Percentiles rank a stretch among this genome's conserved stretches.
phyloP scores from a whole-genome alignment of 2,888 invertebrate species.

The Rhabditoides inermis region DNA sequence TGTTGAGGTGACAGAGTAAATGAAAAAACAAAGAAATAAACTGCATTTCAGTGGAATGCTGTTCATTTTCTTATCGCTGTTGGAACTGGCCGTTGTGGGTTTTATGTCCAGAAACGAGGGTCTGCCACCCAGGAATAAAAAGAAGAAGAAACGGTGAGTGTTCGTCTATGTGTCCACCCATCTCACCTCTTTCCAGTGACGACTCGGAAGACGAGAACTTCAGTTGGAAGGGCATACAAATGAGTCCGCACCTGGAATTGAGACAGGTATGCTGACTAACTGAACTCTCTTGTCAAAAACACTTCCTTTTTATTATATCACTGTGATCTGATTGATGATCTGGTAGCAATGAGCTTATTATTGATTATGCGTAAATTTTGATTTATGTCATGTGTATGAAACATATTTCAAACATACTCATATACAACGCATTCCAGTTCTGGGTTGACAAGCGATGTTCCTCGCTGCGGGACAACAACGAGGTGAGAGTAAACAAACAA shows the following conservation, averaged over 20 bases:
- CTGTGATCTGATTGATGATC: too few species aligned
- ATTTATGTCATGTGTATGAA: too few species aligned
- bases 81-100: conserved; percentile 51
- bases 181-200: too few species aligned
- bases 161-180: too few species aligned
- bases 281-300: too few species aligned
- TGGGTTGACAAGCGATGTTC: conserved; percentile 48
- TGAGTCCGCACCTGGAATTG: conserved; percentile 47
- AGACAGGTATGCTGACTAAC: conserved; percentile 41
- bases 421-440: conserved; percentile 24
- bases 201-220: conserved; percentile 44
- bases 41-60: conserved; percentile 41
- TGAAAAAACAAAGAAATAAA: not conserved
- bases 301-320: too few species aligned
- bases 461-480: conserved; percentile 26
- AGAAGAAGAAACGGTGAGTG: conserved; percentile 11
- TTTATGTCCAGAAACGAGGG: conserved; percentile 52
- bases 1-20: conserved; percentile 28
- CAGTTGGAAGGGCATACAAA: conserved; percentile 48
- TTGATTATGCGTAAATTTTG: too few species aligned
- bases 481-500: too few species aligned
- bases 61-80: conserved; percentile 50
- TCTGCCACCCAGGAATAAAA: conserved; percentile 22
- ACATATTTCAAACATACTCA: too few species aligned
- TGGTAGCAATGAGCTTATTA: too few species aligned